These are phyloP conservation scores for Rhineura floridana DNA, from an alignment of 2,113 vertebrate species.

Conservation along the genomic window DNA sequence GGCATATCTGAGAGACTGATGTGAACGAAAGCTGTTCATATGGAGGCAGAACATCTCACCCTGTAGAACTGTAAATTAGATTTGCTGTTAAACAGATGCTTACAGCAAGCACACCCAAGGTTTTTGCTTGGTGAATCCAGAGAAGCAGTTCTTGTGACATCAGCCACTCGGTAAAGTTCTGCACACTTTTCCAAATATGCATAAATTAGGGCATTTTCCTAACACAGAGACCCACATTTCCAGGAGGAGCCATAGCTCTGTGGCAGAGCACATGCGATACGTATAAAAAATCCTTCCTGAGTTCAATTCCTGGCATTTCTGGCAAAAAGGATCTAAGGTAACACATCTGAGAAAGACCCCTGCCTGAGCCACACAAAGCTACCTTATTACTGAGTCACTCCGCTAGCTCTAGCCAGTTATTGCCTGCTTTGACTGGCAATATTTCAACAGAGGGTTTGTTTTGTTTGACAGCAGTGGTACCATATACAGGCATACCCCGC, in stretches of 20 bases:
- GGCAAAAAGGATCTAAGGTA: background rate
- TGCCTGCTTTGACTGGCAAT: background rate
- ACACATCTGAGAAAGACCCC: no score
- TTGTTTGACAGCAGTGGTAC: background rate
- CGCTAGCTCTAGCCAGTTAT: no score
- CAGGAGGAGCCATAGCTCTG: no score
- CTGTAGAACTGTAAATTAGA: background rate
- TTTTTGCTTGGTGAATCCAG: background rate
- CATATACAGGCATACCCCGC: background rate
- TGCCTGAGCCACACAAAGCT: no score
- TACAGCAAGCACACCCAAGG: background rate
- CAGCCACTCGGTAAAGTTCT: fast-evolving
- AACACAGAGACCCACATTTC: background rate
- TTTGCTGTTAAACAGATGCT: background rate
- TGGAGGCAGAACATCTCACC: fast-evolving
- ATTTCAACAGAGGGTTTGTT: background rate
- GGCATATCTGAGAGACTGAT: background rate
- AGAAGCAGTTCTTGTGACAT: background rate
- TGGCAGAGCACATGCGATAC: background rate
- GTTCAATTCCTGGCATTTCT: background rate
- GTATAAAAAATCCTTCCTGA: background rate
- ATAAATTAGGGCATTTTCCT: background rate
- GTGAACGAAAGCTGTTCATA: background rate
- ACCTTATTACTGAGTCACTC: no score
- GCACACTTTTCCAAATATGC: background rate